Conservation (phyloP, 2,113 vertebrate genomes). For the Cinclus mexicanus region DNA sequence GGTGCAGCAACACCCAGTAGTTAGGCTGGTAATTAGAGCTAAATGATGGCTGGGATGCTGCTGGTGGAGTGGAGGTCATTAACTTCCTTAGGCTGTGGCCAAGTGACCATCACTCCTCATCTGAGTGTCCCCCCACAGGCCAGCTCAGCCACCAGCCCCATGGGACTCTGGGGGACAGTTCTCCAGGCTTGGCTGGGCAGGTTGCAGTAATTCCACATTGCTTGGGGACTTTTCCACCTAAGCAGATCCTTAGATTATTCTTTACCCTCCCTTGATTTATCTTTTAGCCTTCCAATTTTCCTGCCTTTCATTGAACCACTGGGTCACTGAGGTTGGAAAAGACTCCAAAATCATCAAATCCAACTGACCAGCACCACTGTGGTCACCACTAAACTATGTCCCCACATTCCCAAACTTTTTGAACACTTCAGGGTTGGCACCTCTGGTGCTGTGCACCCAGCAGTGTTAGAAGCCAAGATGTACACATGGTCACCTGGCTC, state of each 20-base stretch:
- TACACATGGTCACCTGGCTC: neutral
- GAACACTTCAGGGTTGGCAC: neutral
- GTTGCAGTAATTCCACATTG: neutral
- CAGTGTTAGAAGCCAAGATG: neutral
- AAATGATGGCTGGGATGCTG: neutral
- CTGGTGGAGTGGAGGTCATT: neutral
- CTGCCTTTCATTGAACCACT: neutral
- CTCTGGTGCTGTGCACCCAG: neutral
- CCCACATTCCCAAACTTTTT: neutral
- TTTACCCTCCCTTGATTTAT: neutral
- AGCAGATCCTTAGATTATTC: neutral
- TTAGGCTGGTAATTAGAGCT: neutral
- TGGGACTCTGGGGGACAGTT: neutral
- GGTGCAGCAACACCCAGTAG: neutral
- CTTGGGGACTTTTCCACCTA: neutral
- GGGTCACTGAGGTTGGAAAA: neutral
- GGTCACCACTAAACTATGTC: neutral
- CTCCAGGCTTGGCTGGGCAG: neutral
- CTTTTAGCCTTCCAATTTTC: neutral
- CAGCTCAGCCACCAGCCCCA: neutral
- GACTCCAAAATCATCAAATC: neutral
- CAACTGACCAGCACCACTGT: neutral
- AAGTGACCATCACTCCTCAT: neutral
- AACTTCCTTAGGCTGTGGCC: neutral
- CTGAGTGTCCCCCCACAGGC: rapidly evolving